Conservation (phyloP, 2,113 vertebrate genomes). For the Beaufortia kweichowensis region DNA sequence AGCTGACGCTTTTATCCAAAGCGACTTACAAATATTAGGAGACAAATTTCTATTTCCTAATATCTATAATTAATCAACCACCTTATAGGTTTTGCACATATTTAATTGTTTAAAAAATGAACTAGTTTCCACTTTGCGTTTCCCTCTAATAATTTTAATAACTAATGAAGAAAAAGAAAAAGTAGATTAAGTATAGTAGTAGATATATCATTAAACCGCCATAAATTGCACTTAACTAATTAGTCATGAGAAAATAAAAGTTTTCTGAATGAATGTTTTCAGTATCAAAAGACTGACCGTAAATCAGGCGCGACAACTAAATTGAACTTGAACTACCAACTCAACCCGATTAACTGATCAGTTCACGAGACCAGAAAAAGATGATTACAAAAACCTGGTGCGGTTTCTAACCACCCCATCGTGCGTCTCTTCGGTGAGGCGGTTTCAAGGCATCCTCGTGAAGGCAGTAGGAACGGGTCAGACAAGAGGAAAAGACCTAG, state of each 20-base stretch:
- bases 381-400: slow-evolving; percentile 63
- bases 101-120: neutral
- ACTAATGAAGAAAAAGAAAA: too few relatives aligned
- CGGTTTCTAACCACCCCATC: slow-evolving; percentile 73
- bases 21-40: too few relatives aligned
- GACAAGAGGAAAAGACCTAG: slow-evolving; percentile 1
- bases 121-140: too few relatives aligned
- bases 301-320: neutral
- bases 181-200: too few relatives aligned
- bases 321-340: slow-evolving; percentile 2
- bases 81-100: neutral
- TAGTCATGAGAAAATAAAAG: neutral
- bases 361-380: slow-evolving; percentile 45
- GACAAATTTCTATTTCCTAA: too few relatives aligned
- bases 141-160: too few relatives aligned
- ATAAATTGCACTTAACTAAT: too few relatives aligned
- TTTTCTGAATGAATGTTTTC: neutral
- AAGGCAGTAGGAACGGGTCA: slow-evolving; percentile 3
- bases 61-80: neutral
- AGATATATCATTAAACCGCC: too few relatives aligned
- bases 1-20: too few relatives aligned
- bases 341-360: slow-evolving; percentile 1
- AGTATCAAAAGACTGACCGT: neutral
- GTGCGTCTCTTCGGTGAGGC: slow-evolving; percentile 20
- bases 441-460: slow-evolving; percentile 71